Conservation (phyloP, 2,888 invertebrate genomes). For the Iselma pallidipennis region DNA sequence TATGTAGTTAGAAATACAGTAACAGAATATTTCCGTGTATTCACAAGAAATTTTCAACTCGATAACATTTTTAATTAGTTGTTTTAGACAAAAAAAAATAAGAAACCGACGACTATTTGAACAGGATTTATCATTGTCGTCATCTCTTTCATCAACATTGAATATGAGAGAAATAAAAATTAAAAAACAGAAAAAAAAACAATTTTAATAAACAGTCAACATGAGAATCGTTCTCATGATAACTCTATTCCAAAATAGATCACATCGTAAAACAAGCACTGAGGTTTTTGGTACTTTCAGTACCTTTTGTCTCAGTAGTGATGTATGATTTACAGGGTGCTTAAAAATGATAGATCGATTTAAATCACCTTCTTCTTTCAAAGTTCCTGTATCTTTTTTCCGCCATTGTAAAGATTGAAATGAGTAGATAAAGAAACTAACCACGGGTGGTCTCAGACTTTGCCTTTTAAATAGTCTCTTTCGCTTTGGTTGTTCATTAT, state of each 20-base stretch:
- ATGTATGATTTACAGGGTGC: constrained; percentile 3
- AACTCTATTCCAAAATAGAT: not conserved
- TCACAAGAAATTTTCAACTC: constrained; percentile 14
- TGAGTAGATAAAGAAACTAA: constrained; percentile 23
- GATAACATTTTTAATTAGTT: constrained; percentile 8
- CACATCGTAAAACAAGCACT: not conserved
- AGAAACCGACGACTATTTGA: not conserved
- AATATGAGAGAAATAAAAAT: not conserved
- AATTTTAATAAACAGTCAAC: not conserved
- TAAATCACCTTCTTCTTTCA: not conserved
- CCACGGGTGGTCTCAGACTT: constrained; percentile 25
- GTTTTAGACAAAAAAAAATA: not conserved
- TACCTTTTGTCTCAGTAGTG: not conserved
- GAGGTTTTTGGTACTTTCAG: not conserved
- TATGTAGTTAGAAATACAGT: constrained; percentile 34
- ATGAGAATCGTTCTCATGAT: not conserved
- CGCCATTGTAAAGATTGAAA: constrained; percentile 28
- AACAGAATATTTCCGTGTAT: constrained; percentile 35
- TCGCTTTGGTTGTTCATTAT: not conserved
- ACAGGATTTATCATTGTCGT: not conserved
- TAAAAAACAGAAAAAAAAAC: not conserved
- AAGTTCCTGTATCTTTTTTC: not conserved
- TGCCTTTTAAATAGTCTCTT: constrained; percentile 11
- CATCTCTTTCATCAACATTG: not conserved
- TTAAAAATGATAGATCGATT: not conserved